A percentile compares a stretch with the other conserved stretches of the same genome.
These are phyloP conservation scores for Halcyon leucocephala DNA, from an alignment of 2,797 vertebrate species.

Conservation along the genomic window DNA sequence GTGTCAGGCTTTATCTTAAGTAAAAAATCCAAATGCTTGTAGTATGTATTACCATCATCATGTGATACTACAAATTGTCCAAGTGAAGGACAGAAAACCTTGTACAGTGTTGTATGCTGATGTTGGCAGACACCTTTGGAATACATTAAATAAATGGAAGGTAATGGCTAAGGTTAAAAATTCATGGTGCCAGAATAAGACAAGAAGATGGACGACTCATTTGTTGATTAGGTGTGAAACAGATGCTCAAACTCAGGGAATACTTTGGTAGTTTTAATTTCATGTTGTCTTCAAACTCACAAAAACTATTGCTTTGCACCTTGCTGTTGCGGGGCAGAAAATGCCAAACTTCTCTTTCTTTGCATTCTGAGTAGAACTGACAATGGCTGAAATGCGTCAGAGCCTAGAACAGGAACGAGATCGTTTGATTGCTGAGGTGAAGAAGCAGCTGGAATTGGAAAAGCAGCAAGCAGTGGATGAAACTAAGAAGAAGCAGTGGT, in stretches of 20 bases:
- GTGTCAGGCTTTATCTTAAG: not conserved
- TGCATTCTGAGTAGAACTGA: conserved; percentile 85
- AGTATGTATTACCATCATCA: not conserved
- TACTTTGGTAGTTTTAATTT: not conserved
- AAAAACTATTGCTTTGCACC: not conserved
- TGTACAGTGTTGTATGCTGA: not conserved
- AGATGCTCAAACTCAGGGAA: not conserved
- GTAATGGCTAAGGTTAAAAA: not conserved
- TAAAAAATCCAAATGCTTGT: not conserved
- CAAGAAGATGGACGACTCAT: not conserved
- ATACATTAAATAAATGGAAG: not conserved
- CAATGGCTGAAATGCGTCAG: conserved; percentile 99
- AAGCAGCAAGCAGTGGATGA: conserved; percentile 96
- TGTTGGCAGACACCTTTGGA: not conserved
- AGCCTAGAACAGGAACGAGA: conserved; percentile 96
- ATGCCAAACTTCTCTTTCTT: not conserved
- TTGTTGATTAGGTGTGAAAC: not conserved
- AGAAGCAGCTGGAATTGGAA: conserved; percentile 94
- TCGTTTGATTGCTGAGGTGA: conserved; percentile 93
- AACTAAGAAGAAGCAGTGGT: conserved; percentile 99
- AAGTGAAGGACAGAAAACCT: not conserved
- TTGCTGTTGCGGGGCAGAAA: not conserved
- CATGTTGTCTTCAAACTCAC: not conserved
- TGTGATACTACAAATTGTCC: not conserved
- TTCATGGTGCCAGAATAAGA: not conserved